These are phyloP conservation scores for Vicugna pacos DNA, from an alignment of 2,113 vertebrate genomes.

Conservation along the genomic window DNA sequence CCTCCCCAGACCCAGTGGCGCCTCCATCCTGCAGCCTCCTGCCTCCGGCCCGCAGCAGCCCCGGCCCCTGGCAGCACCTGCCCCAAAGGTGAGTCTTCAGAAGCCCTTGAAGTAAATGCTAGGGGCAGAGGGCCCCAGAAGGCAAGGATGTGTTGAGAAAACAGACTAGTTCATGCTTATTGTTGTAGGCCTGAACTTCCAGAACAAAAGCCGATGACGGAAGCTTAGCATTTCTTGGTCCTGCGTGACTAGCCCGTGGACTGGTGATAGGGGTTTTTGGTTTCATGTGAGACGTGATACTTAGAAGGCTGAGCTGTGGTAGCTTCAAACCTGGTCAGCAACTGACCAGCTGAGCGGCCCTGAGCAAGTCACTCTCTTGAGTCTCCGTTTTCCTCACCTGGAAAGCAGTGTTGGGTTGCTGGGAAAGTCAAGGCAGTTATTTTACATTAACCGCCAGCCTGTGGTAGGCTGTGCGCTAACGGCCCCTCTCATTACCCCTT, in stretches of 20 bases:
- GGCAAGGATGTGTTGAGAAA: not conserved
- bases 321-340: not conserved
- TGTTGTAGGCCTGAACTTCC: not conserved
- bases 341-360: not conserved
- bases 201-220: not conserved
- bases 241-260: not conserved
- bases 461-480: fast-evolving
- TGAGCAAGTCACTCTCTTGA: not conserved
- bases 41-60: not conserved
- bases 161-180: not conserved
- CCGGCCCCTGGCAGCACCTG: not conserved
- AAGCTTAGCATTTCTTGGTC: not conserved
- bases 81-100: conserved; percentile 69
- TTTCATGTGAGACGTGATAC: not conserved
- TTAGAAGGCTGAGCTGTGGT: not conserved
- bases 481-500: not conserved
- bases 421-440: not conserved
- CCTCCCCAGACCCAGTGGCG: not conserved
- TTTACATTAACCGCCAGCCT: not conserved
- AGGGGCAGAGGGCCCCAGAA: no score
- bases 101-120: not conserved
- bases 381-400: not conserved
- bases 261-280: not conserved
- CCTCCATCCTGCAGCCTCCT: conserved; percentile 24
- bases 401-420: not conserved